Evolutionary conservation across 2,113 vertebrate species (phyloP).

Genomic region (Scomber colias): DNA sequence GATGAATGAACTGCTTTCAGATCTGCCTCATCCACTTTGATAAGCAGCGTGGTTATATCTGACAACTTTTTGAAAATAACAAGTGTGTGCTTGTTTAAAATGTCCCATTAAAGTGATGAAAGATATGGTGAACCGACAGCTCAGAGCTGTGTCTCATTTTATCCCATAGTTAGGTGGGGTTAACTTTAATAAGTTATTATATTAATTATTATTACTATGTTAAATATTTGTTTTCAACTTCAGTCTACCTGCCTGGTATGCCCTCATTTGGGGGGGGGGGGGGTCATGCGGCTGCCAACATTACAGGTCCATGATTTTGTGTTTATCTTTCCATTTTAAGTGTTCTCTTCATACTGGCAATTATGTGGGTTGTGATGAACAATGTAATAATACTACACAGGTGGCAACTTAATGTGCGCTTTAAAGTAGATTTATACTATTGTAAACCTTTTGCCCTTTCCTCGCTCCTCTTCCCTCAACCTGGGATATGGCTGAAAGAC

Average conservation of each 20-base stretch:
- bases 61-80: neutral
- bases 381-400: neutral
- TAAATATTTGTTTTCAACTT: neutral
- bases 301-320: neutral
- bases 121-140: neutral
- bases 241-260: neutral
- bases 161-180: neutral
- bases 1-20: neutral
- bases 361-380: neutral
- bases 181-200: too few relatives aligned
- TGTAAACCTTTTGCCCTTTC: neutral
- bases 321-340: neutral
- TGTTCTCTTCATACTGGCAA: neutral
- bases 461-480: neutral
- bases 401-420: neutral
- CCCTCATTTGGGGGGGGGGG: neutral
- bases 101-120: neutral
- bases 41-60: neutral
- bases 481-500: slow-evolving; percentile 16
- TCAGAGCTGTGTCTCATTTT: neutral
- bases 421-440: neutral
- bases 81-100: neutral
- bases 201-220: neutral
- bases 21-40: neutral
- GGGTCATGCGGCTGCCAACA: neutral